Conservation (phyloP, 1,140 invertebrate genomes). For the Sarcophaga peregrina region DNA sequence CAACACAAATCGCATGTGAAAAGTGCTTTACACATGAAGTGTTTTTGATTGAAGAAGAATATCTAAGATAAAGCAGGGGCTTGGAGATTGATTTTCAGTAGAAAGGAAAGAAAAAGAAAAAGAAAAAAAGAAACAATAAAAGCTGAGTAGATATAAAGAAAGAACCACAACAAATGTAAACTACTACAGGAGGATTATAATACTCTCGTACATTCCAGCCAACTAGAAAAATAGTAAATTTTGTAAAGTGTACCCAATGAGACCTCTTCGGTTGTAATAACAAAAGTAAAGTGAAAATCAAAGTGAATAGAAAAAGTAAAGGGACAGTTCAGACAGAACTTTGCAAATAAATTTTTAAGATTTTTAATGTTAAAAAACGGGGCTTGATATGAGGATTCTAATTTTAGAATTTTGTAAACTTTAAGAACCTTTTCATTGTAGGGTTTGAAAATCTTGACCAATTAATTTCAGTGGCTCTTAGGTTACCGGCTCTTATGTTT, state of each 20-base stretch:
- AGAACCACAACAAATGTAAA: background rate
- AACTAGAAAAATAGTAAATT: conserved; percentile 20
- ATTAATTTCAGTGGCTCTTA: too few species aligned
- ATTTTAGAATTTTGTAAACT: too few species aligned
- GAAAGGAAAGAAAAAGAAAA: background rate
- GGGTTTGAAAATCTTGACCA: too few species aligned
- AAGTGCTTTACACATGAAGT: conserved; percentile 47
- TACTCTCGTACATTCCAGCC: background rate
- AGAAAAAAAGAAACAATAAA: background rate
- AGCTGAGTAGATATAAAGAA: background rate
- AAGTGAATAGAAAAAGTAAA: background rate
- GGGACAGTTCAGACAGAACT: background rate
- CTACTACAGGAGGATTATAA: background rate
- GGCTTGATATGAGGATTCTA: too few species aligned
- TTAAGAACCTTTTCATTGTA: too few species aligned
- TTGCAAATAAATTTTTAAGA: background rate
- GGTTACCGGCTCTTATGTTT: too few species aligned
- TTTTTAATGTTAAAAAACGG: background rate
- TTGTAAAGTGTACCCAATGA: background rate
- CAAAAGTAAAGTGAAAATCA: background rate
- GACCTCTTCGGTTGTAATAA: background rate
- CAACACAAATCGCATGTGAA: conserved; percentile 65
- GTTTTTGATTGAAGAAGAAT: conserved; percentile 34
- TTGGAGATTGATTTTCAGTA: background rate
- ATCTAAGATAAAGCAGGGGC: background rate